These are phyloP conservation scores for Gibbula magus DNA, from an alignment of 2,888 invertebrate species.

Conservation along the genomic window DNA sequence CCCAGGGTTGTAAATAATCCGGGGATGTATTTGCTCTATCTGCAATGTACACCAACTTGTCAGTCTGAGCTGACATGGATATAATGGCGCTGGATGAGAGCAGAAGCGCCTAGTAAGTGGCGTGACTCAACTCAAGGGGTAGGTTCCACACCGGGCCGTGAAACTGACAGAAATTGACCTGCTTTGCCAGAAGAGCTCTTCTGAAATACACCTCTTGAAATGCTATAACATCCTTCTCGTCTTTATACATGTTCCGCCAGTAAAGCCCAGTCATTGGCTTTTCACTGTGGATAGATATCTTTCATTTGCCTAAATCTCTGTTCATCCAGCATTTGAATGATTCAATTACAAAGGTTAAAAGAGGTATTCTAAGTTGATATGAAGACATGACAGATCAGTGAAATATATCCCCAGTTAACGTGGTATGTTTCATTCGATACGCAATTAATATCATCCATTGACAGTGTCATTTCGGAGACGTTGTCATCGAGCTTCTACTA, in stretches of 20 bases:
- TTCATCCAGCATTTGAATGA: background rate
- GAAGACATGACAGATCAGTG: background rate
- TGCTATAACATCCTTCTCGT: background rate
- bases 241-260: background rate
- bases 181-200: background rate
- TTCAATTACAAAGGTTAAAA: background rate
- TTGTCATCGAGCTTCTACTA: background rate
- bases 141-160: background rate
- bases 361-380: background rate
- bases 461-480: background rate
- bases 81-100: background rate
- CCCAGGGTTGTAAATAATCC: conserved; percentile 8
- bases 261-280: no score
- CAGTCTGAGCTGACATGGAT: background rate
- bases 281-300: no score
- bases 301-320: no score
- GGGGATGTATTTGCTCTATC: conserved; percentile 3
- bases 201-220: conserved; percentile 15
- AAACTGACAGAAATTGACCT: conserved; percentile 13
- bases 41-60: conserved; percentile 11
- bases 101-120: background rate
- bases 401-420: background rate
- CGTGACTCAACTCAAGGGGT: background rate
- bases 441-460: background rate
- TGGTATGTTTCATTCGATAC: background rate